Evolutionary conservation across 2,888 invertebrate genomes (phyloP).

Genomic region (Ennomos quercinarius): DNA sequence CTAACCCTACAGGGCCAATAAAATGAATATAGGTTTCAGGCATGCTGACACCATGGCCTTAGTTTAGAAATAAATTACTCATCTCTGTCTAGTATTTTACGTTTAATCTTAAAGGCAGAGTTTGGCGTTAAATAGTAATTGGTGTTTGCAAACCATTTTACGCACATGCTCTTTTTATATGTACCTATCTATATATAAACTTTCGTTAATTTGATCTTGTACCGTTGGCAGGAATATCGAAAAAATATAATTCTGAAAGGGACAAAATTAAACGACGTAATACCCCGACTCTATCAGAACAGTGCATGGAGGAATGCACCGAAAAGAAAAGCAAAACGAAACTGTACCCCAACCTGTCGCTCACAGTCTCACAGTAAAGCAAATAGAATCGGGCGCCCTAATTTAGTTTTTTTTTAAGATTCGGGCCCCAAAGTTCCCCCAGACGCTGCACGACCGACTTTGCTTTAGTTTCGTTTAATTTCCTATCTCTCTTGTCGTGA

Average conservation of each 20-base stretch:
- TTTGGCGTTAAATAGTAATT: too few relatives aligned
- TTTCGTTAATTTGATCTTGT: too few relatives aligned
- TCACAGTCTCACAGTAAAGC: constrained; percentile 71
- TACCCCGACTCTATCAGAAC: constrained; percentile 2
- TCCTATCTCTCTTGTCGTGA: constrained; percentile 79
- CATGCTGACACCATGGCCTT: too few relatives aligned
- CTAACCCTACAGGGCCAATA: too few relatives aligned
- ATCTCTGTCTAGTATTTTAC: too few relatives aligned
- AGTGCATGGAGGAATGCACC: constrained; percentile 15
- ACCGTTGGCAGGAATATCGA: too few relatives aligned
- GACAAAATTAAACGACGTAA: background rate
- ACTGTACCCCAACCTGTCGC: constrained; percentile 61
- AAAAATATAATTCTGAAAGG: background rate
- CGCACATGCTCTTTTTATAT: too few relatives aligned
- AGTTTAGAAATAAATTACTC: too few relatives aligned
- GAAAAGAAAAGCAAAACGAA: constrained; percentile 55
- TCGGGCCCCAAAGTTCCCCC: constrained; percentile 67
- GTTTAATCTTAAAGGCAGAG: too few relatives aligned
- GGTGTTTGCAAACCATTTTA: too few relatives aligned
- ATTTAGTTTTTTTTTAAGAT: constrained; percentile 74
- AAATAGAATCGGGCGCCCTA: constrained; percentile 72
- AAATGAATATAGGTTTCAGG: background rate
- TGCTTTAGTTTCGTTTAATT: constrained; percentile 83
- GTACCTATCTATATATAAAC: too few relatives aligned
- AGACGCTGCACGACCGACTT: constrained; percentile 71